Conservation (phyloP, 2,113 vertebrate genomes). For the Salvelinus namaycush region DNA sequence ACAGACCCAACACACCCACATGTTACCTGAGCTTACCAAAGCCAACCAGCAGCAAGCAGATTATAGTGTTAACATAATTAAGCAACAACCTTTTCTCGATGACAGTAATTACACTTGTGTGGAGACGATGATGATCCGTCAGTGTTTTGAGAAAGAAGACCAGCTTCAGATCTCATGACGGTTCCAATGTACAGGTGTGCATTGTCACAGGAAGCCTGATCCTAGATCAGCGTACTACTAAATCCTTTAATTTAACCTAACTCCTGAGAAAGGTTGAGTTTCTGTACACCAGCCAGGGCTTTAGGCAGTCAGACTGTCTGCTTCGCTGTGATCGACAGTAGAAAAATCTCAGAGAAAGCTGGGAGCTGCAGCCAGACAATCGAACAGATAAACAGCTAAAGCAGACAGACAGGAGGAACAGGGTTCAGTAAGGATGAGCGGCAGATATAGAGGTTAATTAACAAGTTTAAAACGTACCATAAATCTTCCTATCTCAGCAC, state of each 20-base stretch:
- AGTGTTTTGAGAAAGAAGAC: slow-evolving; percentile 17
- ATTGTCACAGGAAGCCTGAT: background rate
- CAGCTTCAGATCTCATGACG: slow-evolving; percentile 5
- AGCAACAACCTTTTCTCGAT: slow-evolving; percentile 12
- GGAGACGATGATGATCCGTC: background rate
- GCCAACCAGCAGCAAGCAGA: slow-evolving; percentile 15
- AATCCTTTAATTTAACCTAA: background rate
- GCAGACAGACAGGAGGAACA: background rate
- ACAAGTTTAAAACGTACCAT: background rate
- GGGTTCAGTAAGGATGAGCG: background rate
- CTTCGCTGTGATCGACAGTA: background rate
- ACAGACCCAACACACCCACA: background rate
- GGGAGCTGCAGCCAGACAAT: background rate
- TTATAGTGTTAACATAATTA: slow-evolving; percentile 14
- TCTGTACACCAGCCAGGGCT: background rate
- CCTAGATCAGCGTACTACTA: background rate
- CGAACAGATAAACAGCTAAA: slow-evolving; percentile 1
- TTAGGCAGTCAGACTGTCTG: slow-evolving; percentile 1
- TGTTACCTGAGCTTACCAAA: slow-evolving; percentile 18
- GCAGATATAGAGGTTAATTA: background rate
- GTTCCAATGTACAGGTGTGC: background rate
- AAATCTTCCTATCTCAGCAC: background rate
- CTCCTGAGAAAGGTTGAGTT: background rate
- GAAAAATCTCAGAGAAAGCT: background rate
- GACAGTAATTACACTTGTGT: slow-evolving; percentile 1